Conservation (phyloP, 2,797 vertebrate species). For the Florisuga fusca region DNA sequence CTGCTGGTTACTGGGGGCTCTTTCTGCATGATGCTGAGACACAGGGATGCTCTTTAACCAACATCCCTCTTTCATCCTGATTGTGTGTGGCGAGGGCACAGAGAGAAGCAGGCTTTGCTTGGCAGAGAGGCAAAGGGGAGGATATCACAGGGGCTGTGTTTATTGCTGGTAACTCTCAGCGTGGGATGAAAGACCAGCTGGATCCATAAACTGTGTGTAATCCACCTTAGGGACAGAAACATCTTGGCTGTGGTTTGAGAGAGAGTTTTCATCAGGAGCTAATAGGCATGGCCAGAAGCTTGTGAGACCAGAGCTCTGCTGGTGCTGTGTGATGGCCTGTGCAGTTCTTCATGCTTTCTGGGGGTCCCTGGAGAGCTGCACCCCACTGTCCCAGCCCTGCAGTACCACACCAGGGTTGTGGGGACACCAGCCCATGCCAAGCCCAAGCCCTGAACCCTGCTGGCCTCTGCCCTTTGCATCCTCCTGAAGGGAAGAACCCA, state of each 20-base stretch:
- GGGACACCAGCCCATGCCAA: rapidly evolving
- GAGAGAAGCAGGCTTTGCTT: neutral
- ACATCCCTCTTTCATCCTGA: neutral
- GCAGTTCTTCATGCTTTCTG: neutral
- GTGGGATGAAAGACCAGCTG: neutral
- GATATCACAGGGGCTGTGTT: neutral
- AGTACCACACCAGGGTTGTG: rapidly evolving
- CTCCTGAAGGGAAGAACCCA: neutral
- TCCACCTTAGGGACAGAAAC: neutral
- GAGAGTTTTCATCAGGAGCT: neutral
- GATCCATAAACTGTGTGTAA: neutral
- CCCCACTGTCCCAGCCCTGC: rapidly evolving
- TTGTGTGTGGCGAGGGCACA: neutral
- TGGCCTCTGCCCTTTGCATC: neutral
- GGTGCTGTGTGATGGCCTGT: neutral
- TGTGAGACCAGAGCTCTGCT: neutral
- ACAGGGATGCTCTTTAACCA: neutral
- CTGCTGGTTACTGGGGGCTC: neutral
- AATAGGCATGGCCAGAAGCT: neutral
- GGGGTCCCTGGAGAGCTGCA: neutral
- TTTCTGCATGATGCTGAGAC: neutral
- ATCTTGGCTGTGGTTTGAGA: neutral
- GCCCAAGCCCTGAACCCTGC: neutral
- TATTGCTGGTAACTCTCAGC: neutral
- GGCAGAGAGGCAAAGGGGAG: neutral